Percentiles rank a stretch among this genome's conserved stretches.
phyloP scores from a whole-genome alignment of 2,797 vertebrate genomes.

The Chaunax sp. region DNA sequence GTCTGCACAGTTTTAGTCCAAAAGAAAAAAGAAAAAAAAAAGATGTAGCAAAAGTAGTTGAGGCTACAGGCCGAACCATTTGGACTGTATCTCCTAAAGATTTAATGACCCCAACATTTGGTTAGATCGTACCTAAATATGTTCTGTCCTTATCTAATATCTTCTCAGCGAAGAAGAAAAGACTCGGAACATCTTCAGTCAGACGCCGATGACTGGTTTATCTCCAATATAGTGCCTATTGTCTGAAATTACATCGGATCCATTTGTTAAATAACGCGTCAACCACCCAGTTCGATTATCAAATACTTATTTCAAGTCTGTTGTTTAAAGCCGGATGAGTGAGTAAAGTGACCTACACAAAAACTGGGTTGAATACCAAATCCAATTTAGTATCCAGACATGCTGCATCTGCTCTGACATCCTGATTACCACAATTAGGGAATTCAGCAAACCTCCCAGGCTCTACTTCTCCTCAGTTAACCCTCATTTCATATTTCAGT shows the following conservation, averaged over 20 bases:
- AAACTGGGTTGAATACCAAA: slow-evolving; percentile 50
- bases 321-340: not conserved
- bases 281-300: not conserved
- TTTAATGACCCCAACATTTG: not conserved
- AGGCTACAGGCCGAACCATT: slow-evolving; percentile 38
- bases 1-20: slow-evolving; percentile 28
- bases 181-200: not conserved
- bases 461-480: slow-evolving; percentile 35
- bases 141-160: too few relatives aligned
- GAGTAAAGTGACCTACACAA: slow-evolving; percentile 28
- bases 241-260: slow-evolving; percentile 10
- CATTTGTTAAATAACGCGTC: slow-evolving; percentile 21
- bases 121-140: not conserved
- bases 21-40: not conserved
- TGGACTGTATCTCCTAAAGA: not conserved
- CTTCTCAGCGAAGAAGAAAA: not conserved
- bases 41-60: slow-evolving; percentile 26
- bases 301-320: not conserved
- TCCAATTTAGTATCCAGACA: slow-evolving; percentile 69
- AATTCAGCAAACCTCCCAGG: slow-evolving; percentile 36
- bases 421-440: slow-evolving; percentile 24
- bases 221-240: not conserved
- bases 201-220: slow-evolving; percentile 1
- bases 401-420: slow-evolving; percentile 54
- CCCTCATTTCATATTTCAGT: slow-evolving; percentile 11